Base-by-base conservation (phyloP, 2,113 vertebrate genomes). In the Turnix velox region DNA sequence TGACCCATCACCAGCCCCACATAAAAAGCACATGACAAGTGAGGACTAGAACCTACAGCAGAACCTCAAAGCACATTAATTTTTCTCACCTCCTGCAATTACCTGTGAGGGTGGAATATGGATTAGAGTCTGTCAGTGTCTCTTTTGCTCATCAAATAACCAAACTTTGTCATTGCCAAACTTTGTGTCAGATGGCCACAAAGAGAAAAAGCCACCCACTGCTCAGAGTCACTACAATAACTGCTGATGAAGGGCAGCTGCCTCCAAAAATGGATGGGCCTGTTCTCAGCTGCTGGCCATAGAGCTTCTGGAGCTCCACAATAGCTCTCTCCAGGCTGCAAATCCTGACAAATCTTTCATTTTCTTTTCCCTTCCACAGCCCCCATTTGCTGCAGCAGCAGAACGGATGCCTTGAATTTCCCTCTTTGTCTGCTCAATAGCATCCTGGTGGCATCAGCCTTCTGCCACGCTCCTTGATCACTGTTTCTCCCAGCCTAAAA, bases 201-300 rank as follows among this genome's bases (percentile, higher is more conserved):
- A 48, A 37, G 46, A 62, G 86, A 89, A 54, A 87, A 86, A 48
- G 57, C 10, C 55, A 80, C 40, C 30, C 20, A 1, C 65, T 1
- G 3, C 77, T 86, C 76, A 75, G 43, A 76, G 62, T 42, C 1
- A 7, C 48, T 24, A 37, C 23, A 86, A n/a, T 12, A 87, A 82
- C 46, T 25, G 55, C 35, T 88, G 61, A 82, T 87, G 77, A 92
- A 96, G 73, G 84, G 52, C 88, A 86, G 65, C 75, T 80, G 79
- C 61, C 81, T 88, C 75, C 83, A 81, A 39, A 86, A 82, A 71
- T 6, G 12, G 22, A 77, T 52, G 9, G 6, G 62, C 43, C 83
- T 77, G 37, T 48, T 80, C 90, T 92, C 87, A 81, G 87, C 58
- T 85, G 81, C 88, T 71, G 33, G 15, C 61, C 54, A 77, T 14